phyloP scores from a whole-genome alignment of 2,113 vertebrate species.

The Ptychochromis oligacanthus region DNA sequence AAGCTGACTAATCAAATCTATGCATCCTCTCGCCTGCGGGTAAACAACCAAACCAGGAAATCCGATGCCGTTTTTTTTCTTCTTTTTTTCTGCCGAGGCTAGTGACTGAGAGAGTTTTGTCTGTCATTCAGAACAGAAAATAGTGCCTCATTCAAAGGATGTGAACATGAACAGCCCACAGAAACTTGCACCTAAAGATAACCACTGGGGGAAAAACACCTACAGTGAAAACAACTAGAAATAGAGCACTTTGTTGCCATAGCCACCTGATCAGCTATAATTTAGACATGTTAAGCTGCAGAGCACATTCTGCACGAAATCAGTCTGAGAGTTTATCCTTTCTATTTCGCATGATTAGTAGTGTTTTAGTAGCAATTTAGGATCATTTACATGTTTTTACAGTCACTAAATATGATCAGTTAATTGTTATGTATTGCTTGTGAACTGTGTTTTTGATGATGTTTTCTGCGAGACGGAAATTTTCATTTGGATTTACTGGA shows the following conservation, averaged over 20 bases:
- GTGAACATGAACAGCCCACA: constrained; percentile 53
- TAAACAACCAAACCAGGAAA: constrained; percentile 28
- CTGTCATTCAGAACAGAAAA: constrained; percentile 25
- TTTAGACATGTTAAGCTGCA: constrained; percentile 41
- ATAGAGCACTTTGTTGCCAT: constrained; percentile 70
- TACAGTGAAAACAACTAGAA: constrained; percentile 61
- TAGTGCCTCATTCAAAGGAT: constrained; percentile 35
- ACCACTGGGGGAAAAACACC: constrained; percentile 59
- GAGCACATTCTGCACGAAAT: constrained; percentile 5
- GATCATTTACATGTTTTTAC: neutral
- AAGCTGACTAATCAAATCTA: constrained; percentile 32
- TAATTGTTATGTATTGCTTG: neutral
- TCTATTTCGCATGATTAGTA: neutral
- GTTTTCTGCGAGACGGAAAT: neutral
- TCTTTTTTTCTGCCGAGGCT: neutral
- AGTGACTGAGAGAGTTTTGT: neutral
- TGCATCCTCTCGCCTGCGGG: constrained; percentile 17
- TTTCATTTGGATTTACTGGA: neutral
- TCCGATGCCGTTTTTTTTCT: constrained; percentile 7
- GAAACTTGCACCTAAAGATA: constrained; percentile 57
- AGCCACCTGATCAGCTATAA: constrained; percentile 60
- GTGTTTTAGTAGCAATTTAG: neutral
- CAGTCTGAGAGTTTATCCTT: neutral
- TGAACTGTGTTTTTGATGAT: neutral
- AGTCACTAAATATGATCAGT: neutral